Evolutionary conservation across 1,140 invertebrate genomes (phyloP).

Genomic region (Wasmannia auropunctata): DNA sequence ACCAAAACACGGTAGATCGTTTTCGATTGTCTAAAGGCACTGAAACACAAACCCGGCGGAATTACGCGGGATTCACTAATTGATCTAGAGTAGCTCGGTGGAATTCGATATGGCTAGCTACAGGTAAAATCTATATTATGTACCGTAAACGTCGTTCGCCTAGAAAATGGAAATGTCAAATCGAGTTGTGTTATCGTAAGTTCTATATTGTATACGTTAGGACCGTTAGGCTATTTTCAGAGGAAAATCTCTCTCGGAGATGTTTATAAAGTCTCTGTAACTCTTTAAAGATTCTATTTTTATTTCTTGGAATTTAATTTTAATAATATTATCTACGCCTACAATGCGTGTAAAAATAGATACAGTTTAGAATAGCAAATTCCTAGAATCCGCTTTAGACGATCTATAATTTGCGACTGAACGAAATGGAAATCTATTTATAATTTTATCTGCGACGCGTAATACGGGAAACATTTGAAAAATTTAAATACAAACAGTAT

Average conservation of each 20-base stretch:
- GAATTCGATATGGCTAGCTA: background rate
- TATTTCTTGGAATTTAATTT: background rate
- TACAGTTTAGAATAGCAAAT: background rate
- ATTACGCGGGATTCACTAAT: background rate
- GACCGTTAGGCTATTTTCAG: background rate
- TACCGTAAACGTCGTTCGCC: background rate
- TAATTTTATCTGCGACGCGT: background rate
- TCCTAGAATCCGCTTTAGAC: background rate
- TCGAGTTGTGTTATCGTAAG: background rate
- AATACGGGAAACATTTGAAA: background rate
- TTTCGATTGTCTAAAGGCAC: background rate
- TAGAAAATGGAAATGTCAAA: background rate
- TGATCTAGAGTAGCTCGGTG: background rate
- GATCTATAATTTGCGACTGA: background rate
- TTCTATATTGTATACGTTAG: background rate
- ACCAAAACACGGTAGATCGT: background rate
- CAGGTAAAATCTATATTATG: background rate
- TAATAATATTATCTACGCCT: background rate
- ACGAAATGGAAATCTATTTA: background rate
- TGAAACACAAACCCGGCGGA: background rate
- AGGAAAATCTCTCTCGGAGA: background rate
- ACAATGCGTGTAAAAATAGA: background rate
- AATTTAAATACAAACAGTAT: background rate
- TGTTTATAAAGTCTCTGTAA: background rate
- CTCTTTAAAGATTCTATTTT: background rate